Evolutionary conservation across 2,113 vertebrate species (phyloP).

Genomic region (Setophaga petechia): DNA sequence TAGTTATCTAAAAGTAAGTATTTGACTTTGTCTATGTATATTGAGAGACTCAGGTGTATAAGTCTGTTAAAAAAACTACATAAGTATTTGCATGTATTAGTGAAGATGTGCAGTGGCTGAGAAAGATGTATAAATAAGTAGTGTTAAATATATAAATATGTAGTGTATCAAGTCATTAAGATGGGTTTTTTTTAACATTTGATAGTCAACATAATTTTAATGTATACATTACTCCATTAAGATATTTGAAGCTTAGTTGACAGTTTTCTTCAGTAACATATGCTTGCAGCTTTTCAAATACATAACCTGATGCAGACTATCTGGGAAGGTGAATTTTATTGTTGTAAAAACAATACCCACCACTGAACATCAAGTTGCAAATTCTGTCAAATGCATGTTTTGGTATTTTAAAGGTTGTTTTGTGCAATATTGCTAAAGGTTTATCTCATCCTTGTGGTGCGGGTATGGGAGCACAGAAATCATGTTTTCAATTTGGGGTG

Average conservation of each 20-base stretch:
- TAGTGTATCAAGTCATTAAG: background rate
- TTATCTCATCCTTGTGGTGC: background rate
- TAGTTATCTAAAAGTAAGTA: background rate
- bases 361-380: background rate
- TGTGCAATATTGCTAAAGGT: background rate
- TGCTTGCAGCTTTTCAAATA: background rate
- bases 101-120: background rate
- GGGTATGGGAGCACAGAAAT: background rate
- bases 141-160: background rate
- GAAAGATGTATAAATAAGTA: background rate
- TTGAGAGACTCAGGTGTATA: background rate
- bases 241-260: background rate
- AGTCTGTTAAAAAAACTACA: background rate
- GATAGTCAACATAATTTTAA: background rate
- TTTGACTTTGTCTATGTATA: background rate
- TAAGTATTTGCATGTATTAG: background rate
- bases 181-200: background rate
- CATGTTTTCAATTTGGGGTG: background rate
- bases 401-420: background rate
- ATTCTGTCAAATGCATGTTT: background rate
- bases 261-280: background rate
- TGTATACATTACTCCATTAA: background rate
- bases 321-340: background rate
- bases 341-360: background rate
- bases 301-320: background rate